These are phyloP conservation scores for Meta bourneti DNA, from an alignment of 2,888 invertebrate species.

Conservation along the genomic window DNA sequence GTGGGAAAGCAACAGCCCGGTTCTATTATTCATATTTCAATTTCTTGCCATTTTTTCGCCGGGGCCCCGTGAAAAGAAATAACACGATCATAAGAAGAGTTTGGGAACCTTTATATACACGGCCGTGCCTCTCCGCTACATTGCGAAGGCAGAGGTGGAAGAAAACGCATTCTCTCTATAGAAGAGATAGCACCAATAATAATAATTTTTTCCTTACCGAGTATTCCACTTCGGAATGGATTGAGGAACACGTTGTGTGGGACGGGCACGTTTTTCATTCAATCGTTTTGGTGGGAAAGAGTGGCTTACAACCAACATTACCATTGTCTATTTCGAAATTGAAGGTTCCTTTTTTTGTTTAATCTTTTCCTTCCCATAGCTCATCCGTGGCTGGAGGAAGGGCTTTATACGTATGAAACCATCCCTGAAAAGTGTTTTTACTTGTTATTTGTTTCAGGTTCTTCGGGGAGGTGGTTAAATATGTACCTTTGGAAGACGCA, in stretches of 20 bases:
- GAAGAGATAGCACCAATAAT: constrained; percentile 61
- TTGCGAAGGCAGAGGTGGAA: neutral
- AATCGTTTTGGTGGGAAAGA: constrained; percentile 52
- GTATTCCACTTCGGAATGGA: constrained; percentile 39
- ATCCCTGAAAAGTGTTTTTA: neutral
- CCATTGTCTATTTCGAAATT: constrained; percentile 68
- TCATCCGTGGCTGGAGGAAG: neutral
- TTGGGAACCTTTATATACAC: constrained; percentile 47
- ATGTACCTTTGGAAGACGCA: neutral
- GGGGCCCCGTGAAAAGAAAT: constrained; percentile 61
- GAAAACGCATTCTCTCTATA: constrained; percentile 21
- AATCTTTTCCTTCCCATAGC: neutral
- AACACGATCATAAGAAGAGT: constrained; percentile 57
- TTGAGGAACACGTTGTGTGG: constrained; percentile 45
- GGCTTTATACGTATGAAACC: neutral
- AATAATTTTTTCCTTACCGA: constrained; percentile 33
- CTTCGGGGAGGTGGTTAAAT: neutral
- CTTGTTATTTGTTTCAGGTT: neutral
- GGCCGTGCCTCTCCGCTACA: neutral
- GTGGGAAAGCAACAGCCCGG: constrained; percentile 66
- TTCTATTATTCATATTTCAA: constrained; percentile 72
- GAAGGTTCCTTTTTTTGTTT: constrained; percentile 41
- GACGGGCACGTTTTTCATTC: constrained; percentile 67
- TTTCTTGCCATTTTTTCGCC: constrained; percentile 55
- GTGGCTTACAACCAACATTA: constrained; percentile 55